Evolutionary conservation across 2,797 vertebrate species (phyloP), one percentile per base, ranked within the genome.

Genomic region (Macropodus opercularis): DNA sequence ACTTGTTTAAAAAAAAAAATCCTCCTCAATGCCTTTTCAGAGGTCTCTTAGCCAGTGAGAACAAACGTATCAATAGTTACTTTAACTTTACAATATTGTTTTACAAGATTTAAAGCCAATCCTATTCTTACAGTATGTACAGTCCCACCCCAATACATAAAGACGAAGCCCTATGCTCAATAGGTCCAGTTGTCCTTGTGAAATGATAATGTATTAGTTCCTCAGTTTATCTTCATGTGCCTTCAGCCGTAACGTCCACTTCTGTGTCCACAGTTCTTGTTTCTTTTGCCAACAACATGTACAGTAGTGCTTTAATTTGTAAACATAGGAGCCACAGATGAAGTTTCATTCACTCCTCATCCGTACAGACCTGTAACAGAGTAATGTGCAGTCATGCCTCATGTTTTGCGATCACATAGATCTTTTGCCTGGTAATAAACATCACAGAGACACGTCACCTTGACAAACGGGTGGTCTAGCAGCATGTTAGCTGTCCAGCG

Each of bases 401-500:
- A 34, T 3, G 14, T 57, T 24, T 21, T 50, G 15, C 8, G 27
- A 52, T 40, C 11, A 3, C 5, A 38, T 1, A 2, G 1, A 26
- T 9, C 29, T 57, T 63, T 5, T 26, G 10, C 15, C 6, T 18
- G 22, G 10, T 0, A 3, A 36, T 22, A 23, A 7, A 9, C 35
- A 14, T 3, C 1, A 34, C 32, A 21, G 44, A 18, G 17, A n/a
- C 1, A 1, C 29, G 72, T 72, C 21, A 98, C 98, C 97, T 99
- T 99, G 85, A 99, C 94, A 85, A 99, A 99, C 2, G 98, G 87
- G 77, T 99, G 98, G 89, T 99, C 98, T 0, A 99, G 93, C 82
- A 99, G 94, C 88, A 95, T 94, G 86, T 96, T 99, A 71, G 98
- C 97, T 0, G 96, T 98, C 95, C 96, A 97, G 77, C 98, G 93